Conservation (phyloP, 2,888 invertebrate species). For the Calliphora vomitoria region DNA sequence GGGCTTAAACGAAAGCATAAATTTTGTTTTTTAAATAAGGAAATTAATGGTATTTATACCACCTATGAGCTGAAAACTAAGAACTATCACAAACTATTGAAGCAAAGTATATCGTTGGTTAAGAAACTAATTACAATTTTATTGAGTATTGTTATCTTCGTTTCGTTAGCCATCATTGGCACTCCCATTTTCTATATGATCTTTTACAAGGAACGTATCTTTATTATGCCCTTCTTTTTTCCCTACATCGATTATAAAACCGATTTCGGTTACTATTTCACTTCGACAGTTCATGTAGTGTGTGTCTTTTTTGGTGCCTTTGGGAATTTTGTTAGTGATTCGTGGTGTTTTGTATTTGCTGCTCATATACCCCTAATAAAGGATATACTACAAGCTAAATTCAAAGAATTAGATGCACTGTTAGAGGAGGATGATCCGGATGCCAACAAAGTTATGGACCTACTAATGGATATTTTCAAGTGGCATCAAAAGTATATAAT, state of each 20-base stretch:
- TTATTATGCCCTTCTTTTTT: slow-evolving; percentile 28
- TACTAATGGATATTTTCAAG: slow-evolving; percentile 40
- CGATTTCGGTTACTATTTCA: slow-evolving; percentile 18
- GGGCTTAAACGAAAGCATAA: neutral
- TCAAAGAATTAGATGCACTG: slow-evolving; percentile 32
- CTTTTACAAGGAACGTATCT: neutral
- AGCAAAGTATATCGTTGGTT: neutral
- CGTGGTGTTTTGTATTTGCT: slow-evolving; percentile 42
- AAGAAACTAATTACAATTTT: slow-evolving; percentile 22
- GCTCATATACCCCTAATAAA: slow-evolving; percentile 39
- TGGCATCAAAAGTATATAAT: slow-evolving; percentile 50
- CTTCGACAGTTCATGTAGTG: neutral
- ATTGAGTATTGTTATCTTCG: neutral
- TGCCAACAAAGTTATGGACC: neutral
- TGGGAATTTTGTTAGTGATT: slow-evolving; percentile 52
- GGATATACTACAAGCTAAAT: slow-evolving; percentile 36
- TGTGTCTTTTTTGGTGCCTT: slow-evolving; percentile 11
- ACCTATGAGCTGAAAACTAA: neutral
- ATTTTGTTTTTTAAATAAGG: neutral
- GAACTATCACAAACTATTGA: slow-evolving; percentile 6
- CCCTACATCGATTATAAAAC: slow-evolving; percentile 25
- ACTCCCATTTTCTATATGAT: neutral
- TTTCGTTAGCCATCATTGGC: neutral
- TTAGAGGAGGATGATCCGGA: neutral
- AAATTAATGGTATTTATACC: slow-evolving; percentile 7